A percentile compares a stretch with the other conserved stretches of the same genome.
phyloP scores from a whole-genome alignment of 2,888 invertebrate genomes.

The Elaeidobius kamerunicus region DNA sequence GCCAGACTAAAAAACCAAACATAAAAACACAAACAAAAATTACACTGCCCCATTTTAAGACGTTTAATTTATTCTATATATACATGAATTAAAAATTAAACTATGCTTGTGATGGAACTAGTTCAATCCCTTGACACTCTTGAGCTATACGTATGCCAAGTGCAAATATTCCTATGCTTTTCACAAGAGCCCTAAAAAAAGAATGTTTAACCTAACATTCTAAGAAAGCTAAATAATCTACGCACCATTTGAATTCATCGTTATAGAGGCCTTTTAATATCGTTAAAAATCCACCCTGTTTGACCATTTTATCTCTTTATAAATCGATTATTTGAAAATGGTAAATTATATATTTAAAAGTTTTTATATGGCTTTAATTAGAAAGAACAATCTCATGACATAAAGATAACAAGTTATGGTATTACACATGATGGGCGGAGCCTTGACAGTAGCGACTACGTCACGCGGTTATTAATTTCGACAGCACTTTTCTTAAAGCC shows the following conservation, averaged over 20 bases:
- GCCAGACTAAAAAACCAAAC: conserved; percentile 1
- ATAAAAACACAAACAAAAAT: conserved; percentile 20
- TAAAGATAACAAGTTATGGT: too few relatives aligned
- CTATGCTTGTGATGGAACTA: conserved; percentile 59
- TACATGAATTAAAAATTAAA: conserved; percentile 16
- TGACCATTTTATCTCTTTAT: conserved; percentile 56
- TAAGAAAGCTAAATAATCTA: neutral
- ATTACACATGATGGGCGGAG: too few relatives aligned
- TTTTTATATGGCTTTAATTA: too few relatives aligned
- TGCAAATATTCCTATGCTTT: conserved; percentile 75
- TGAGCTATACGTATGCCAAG: conserved; percentile 75
- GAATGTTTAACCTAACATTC: conserved; percentile 29
- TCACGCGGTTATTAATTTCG: too few relatives aligned
- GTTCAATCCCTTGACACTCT: conserved; percentile 71
- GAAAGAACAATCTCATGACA: too few relatives aligned
- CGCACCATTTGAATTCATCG: conserved; percentile 77
- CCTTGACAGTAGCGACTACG: too few relatives aligned
- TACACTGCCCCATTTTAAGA: conserved; percentile 20
- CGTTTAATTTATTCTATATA: conserved; percentile 25
- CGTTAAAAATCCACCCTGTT: conserved; percentile 54
- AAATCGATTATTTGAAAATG: too few relatives aligned
- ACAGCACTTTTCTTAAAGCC: too few relatives aligned
- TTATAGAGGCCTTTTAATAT: conserved; percentile 65
- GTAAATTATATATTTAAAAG: too few relatives aligned
- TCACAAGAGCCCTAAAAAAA: conserved; percentile 69